A percentile compares a stretch with the other conserved stretches of the same genome.
These are phyloP conservation scores for Drosophila mercatorum DNA, from an alignment of 2,888 invertebrate species.

Conservation along the genomic window DNA sequence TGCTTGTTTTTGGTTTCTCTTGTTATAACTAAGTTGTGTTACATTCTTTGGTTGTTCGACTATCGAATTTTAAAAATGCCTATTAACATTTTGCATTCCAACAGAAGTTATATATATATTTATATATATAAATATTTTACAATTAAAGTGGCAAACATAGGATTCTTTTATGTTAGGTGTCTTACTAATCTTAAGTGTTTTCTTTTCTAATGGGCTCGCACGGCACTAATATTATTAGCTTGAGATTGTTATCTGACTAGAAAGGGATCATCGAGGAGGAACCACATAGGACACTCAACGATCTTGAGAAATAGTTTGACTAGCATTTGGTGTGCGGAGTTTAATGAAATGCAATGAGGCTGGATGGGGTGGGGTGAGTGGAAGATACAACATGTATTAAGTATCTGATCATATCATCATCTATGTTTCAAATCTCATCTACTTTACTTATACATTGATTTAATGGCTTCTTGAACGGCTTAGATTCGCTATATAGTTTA, in stretches of 20 bases:
- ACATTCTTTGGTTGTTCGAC: conserved; percentile 49
- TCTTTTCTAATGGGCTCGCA: conserved; percentile 13
- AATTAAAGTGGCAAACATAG: conserved; percentile 61
- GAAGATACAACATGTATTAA: conserved; percentile 15
- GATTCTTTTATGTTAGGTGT: conserved; percentile 29
- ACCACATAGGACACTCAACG: conserved; percentile 30
- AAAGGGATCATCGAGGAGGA: conserved; percentile 17
- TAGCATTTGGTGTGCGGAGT: conserved; percentile 46
- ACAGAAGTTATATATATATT: conserved; percentile 41
- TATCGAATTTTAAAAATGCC: conserved; percentile 61
- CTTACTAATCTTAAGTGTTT: conserved; percentile 7
- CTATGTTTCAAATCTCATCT: conserved; percentile 16
- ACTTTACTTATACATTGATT: conserved; percentile 31
- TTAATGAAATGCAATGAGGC: conserved; percentile 22
- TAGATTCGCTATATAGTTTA: conserved; percentile 43
- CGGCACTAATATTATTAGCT: conserved; percentile 38
- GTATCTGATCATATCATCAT: not conserved
- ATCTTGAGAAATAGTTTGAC: conserved; percentile 39
- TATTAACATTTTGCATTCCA: conserved; percentile 67
- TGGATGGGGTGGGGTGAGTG: not conserved
- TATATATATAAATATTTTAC: conserved; percentile 66
- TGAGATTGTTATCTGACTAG: conserved; percentile 49
- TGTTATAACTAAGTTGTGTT: conserved; percentile 60
- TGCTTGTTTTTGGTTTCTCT: conserved; percentile 26
- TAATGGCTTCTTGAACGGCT: conserved; percentile 47